phyloP scores from a whole-genome alignment of 2,797 vertebrate species.

The Hydrocynus forskahlii region DNA sequence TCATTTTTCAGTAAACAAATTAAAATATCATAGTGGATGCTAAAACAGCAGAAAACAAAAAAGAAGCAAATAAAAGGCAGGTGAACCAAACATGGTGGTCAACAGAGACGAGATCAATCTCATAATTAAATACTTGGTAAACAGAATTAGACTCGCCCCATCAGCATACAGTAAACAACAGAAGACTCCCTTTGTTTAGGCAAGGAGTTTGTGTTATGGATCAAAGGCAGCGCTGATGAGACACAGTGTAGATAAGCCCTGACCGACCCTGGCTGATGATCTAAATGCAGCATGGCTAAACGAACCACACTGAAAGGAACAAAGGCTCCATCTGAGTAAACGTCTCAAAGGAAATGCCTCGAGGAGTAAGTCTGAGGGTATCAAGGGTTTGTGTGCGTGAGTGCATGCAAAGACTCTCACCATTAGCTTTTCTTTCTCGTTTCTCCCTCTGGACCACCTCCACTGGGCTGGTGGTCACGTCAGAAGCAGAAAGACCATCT shows the following conservation, averaged over 20 bases:
- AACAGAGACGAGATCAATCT: background rate
- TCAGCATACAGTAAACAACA: background rate
- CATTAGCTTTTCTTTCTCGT: conserved; percentile 73
- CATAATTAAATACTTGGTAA: background rate
- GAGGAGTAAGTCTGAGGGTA: background rate
- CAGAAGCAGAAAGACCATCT: conserved; percentile 59
- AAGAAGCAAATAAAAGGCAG: background rate
- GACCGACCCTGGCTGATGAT: background rate
- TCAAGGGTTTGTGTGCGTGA: background rate
- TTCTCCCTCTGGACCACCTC: conserved; percentile 71
- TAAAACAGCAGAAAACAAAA: background rate
- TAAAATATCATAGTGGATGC: too few relatives aligned
- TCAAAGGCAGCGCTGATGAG: background rate
- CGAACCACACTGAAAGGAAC: conserved; percentile 2
- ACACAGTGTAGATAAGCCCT: background rate
- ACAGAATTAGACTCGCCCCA: background rate
- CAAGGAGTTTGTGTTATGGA: background rate
- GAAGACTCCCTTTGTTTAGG: background rate
- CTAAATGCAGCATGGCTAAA: background rate
- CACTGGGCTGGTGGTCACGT: conserved; percentile 47
- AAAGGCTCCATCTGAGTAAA: background rate
- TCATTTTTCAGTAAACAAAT: too few relatives aligned
- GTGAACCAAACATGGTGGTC: too few relatives aligned
- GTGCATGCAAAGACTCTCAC: conserved; percentile 67
- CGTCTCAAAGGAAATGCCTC: background rate